Evolutionary conservation across 2,888 invertebrate genomes (phyloP).

Genomic region (Leucophenga maculata): DNA sequence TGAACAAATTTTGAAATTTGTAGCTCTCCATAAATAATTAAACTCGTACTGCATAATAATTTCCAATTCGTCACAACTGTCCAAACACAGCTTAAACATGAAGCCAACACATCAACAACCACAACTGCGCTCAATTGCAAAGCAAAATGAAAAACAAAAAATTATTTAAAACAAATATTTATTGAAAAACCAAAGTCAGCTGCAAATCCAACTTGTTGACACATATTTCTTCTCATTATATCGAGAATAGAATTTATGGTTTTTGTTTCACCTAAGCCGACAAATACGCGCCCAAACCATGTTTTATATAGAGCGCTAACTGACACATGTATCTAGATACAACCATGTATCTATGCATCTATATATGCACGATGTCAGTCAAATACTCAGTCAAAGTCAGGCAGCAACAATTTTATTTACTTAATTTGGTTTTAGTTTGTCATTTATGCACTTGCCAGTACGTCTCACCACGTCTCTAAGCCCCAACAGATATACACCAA

Average conservation of each 20-base stretch:
- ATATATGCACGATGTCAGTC: neutral
- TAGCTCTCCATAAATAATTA: too few species aligned
- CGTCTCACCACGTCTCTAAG: slow-evolving; percentile 39
- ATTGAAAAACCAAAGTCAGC: slow-evolving; percentile 12
- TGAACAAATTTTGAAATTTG: too few species aligned
- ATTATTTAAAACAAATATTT: slow-evolving; percentile 3
- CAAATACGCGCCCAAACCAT: neutral
- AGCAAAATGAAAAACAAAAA: neutral
- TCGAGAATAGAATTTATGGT: neutral
- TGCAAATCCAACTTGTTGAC: slow-evolving; percentile 22
- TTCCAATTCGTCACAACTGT: too few species aligned
- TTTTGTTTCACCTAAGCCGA: neutral
- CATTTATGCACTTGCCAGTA: slow-evolving; percentile 62
- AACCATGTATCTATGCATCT: neutral
- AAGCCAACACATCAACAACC: too few species aligned
- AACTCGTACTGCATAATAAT: too few species aligned
- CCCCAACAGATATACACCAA: slow-evolving; percentile 9
- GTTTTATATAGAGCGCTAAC: neutral
- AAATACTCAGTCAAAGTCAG: neutral
- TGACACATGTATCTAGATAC: neutral
- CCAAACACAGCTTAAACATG: slow-evolving; percentile 2
- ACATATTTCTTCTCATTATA: neutral
- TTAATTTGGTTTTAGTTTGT: slow-evolving; percentile 66
- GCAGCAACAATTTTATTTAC: slow-evolving; percentile 63
- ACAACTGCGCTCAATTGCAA: neutral